Evolutionary conservation across 2,113 vertebrate genomes (phyloP).

Genomic region (Austrofundulus limnaeus): DNA sequence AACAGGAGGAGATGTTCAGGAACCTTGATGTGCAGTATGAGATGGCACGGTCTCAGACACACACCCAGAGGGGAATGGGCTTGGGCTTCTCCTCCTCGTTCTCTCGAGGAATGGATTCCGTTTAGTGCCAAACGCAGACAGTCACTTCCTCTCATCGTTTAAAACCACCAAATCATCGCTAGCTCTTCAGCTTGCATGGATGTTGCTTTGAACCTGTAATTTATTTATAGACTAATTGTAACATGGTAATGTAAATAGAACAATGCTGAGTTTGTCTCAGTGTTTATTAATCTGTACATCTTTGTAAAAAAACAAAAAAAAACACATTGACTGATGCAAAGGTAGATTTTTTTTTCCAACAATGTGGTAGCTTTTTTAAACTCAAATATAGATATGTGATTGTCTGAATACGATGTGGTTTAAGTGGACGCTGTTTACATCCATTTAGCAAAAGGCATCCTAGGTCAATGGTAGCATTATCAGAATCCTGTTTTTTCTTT

Average conservation of each 20-base stretch:
- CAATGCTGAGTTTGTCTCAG: conserved; percentile 88
- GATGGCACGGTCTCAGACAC: conserved; percentile 97
- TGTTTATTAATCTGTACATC: conserved; percentile 82
- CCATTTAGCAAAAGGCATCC: conserved; percentile 44
- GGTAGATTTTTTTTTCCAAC: conserved; percentile 50
- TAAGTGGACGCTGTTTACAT: conserved; percentile 75
- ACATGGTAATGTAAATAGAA: conserved; percentile 90
- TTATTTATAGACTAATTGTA: conserved; percentile 85
- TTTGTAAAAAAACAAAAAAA: conserved; percentile 55
- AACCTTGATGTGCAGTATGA: conserved; percentile 98
- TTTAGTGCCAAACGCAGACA: conserved; percentile 75
- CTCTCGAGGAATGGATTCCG: conserved; percentile 94
- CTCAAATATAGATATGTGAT: conserved; percentile 86
- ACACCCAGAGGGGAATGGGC: conserved; percentile 98
- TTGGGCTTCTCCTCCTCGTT: conserved; percentile 96
- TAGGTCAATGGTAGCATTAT: conserved; percentile 33
- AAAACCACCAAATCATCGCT: conserved; percentile 88
- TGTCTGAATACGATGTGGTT: conserved; percentile 82
- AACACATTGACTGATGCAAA: conserved; percentile 49
- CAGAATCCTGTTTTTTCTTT: conserved; percentile 26
- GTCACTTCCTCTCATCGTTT: conserved; percentile 68
- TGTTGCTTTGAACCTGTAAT: conserved; percentile 93
- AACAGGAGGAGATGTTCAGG: conserved; percentile 97
- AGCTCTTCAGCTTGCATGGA: conserved; percentile 92
- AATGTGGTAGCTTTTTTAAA: conserved; percentile 57